Evolutionary conservation across 2,797 vertebrate genomes (phyloP).

Genomic region (Sebastiscus albofasciatus): DNA sequence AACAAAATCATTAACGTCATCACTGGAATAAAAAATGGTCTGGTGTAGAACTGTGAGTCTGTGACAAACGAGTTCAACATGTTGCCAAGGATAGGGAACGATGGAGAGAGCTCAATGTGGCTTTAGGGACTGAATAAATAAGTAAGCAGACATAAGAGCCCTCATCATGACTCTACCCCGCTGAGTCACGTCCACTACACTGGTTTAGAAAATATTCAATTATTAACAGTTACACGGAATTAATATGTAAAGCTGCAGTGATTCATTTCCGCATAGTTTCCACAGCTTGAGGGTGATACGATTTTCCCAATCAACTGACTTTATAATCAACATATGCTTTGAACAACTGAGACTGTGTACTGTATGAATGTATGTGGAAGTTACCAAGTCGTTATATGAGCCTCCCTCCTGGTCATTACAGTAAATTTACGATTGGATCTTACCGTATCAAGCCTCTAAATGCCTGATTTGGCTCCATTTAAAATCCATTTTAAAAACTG

Average conservation of each 20-base stretch:
- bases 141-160: background rate
- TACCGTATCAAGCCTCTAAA: background rate
- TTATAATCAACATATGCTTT: background rate
- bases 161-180: background rate
- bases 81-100: background rate
- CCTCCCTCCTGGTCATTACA: slow-evolving; percentile 5
- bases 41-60: background rate
- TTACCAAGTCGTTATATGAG: background rate
- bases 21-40: background rate
- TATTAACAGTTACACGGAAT: slow-evolving; percentile 1
- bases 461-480: slow-evolving; percentile 10
- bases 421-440: slow-evolving; percentile 6
- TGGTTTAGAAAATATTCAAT: background rate
- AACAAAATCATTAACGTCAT: background rate
- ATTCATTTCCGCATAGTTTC: background rate
- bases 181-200: background rate
- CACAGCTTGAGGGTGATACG: background rate
- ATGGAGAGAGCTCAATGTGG: background rate
- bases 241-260: background rate
- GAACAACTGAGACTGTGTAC: background rate
- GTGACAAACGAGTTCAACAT: background rate
- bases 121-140: background rate
- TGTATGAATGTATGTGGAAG: background rate
- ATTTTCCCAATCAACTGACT: background rate
- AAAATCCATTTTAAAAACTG: background rate